Base-by-base conservation (phyloP, 2,797 vertebrate genomes). In the Gallinago solitaria region DNA sequence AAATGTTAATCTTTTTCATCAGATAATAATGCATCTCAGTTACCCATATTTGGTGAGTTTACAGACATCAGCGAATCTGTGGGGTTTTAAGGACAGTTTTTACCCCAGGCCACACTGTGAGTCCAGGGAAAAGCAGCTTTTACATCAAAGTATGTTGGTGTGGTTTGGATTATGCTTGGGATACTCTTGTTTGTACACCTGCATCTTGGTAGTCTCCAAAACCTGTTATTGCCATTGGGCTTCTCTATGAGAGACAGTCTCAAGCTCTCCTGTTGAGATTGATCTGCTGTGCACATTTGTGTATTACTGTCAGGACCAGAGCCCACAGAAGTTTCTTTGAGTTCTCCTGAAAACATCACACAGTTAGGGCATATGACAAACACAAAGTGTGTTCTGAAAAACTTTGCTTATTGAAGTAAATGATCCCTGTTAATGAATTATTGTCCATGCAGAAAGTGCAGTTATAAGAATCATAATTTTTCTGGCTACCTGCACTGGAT, bases 61-160 rank as follows among this genome's bases (percentile, higher is more conserved):
- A 48, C 11, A 17, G 0, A 0, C 33, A 9, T 1, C 12, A 9
- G 20, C 5, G 12, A 28, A 37, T 18, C 11, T 25, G 48, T 13
- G 1, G 12, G 6, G 14, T 12, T 71, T 65, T 61, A 47, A 80
- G 70, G 47, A 17, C 7, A 12, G 16, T 9, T 76, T 56, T 68
- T 47, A 63, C 10, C 30, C 19, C 23, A 27, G 17, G n/a, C 23
- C 12, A 37, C 16, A 5, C 43, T n/a, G 11, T n/a, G 23, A 60
- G 33, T 24, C 71, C 18, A 21, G 14, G 13, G 17, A 28, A 54
- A 59, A 75, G 14, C 43, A 32, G 14, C 50, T 91, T 70, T 16
- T 47, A 5, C 30, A 5, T n/a, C 13, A 39, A 30, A 60, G 21
- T 20, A 4, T 32, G 28, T 45, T 50, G 32, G 12, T 43, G 47